Percentiles rank a stretch among this genome's conserved stretches.
Conservation (phyloP, 1,140 invertebrate species). For the Drosophila ambigua region DNA sequence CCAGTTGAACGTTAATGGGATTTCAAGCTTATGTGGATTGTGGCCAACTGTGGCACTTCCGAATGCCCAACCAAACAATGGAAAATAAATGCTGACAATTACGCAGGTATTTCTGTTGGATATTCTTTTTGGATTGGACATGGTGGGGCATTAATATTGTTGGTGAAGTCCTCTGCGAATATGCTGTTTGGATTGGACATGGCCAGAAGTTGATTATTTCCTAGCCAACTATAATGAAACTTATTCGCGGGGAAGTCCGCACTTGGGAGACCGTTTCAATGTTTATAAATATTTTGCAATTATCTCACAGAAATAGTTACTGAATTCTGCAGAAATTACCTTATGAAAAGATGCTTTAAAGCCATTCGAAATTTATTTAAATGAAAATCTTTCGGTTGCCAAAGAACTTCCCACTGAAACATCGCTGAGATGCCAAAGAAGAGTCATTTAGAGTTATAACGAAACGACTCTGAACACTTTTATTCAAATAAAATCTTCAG, state of each 20-base stretch:
- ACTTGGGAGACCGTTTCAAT: background rate
- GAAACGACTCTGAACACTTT: background rate
- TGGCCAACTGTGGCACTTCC: conserved; percentile 56
- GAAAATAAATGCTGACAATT: conserved; percentile 8
- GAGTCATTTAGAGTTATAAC: background rate
- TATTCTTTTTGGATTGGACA: conserved; percentile 3
- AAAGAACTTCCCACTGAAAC: background rate
- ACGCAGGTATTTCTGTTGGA: conserved; percentile 1
- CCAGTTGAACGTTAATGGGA: conserved; percentile 71
- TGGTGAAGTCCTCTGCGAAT: too few species aligned
- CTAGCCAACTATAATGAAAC: too few species aligned
- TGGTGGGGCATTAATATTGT: too few species aligned
- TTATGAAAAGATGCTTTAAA: too few species aligned
- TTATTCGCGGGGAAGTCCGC: too few species aligned
- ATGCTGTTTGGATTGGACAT: background rate
- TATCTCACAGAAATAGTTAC: too few species aligned
- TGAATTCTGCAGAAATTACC: too few species aligned
- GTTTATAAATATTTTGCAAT: background rate
- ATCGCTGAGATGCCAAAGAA: too few species aligned
- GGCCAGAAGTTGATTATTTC: too few species aligned
- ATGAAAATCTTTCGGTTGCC: too few species aligned
- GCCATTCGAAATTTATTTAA: too few species aligned
- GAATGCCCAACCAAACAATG: conserved; percentile 42
- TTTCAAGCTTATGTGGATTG: conserved; percentile 48
- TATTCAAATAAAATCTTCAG: background rate